phyloP scores from a whole-genome alignment of 2,888 invertebrate genomes.

The Apoderus coryli region DNA sequence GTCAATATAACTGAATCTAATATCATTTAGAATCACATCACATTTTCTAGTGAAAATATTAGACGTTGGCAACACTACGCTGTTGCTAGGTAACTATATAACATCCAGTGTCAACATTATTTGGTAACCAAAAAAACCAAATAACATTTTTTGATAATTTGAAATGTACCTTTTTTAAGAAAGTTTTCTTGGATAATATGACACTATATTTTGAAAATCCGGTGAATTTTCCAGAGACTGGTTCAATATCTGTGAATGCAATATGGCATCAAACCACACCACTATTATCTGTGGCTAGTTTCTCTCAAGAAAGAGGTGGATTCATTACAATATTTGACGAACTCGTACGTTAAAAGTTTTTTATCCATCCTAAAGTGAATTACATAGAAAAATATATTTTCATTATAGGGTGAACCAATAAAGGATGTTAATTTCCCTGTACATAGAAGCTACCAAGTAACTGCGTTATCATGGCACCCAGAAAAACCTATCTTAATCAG shows the following conservation, averaged over 20 bases:
- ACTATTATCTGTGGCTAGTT: slow-evolving; percentile 72
- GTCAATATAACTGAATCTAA: too few relatives aligned
- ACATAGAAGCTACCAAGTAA: slow-evolving; percentile 64
- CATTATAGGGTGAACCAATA: slow-evolving; percentile 53
- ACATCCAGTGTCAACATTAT: too few relatives aligned
- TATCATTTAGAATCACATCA: too few relatives aligned
- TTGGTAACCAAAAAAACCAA: too few relatives aligned
- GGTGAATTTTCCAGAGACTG: slow-evolving; percentile 58
- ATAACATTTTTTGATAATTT: too few relatives aligned
- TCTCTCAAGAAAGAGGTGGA: slow-evolving; percentile 78
- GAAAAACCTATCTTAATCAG: slow-evolving; percentile 63
- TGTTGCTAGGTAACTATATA: too few relatives aligned
- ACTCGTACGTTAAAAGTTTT: slow-evolving; percentile 40
- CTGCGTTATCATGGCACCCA: slow-evolving; percentile 82
- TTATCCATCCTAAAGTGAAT: neutral
- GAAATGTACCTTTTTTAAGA: too few relatives aligned
- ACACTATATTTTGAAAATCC: slow-evolving; percentile 73
- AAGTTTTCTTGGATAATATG: too few relatives aligned
- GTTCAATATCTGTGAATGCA: slow-evolving; percentile 66
- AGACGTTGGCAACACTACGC: too few relatives aligned
- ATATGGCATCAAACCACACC: slow-evolving; percentile 73
- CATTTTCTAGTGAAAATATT: too few relatives aligned
- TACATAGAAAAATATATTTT: slow-evolving; percentile 6
- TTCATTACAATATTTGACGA: slow-evolving; percentile 80
- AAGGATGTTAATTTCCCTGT: slow-evolving; percentile 63